Evolutionary conservation across 2,797 vertebrate genomes (phyloP).

Genomic region (Silurus lanzhouensis): DNA sequence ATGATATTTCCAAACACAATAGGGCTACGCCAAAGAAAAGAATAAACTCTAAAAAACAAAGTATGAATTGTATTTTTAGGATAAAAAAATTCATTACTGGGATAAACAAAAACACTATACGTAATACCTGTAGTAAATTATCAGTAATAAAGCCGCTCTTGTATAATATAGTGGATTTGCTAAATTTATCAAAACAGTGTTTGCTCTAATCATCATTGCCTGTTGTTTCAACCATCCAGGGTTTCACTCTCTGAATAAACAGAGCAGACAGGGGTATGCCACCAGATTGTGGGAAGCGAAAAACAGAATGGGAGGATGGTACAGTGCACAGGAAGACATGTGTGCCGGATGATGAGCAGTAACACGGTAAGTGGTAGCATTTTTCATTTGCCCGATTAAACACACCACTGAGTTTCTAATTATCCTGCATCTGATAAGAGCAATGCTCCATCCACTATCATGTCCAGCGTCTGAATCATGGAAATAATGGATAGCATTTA

Average conservation of each 20-base stretch:
- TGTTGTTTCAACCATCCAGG: conserved; percentile 16
- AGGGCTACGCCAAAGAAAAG: neutral
- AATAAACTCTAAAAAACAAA: neutral
- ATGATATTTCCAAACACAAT: neutral
- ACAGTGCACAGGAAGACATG: neutral
- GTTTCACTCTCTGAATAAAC: conserved; percentile 21
- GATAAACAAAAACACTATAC: neutral
- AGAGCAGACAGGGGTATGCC: conserved; percentile 18
- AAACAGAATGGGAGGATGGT: conserved; percentile 17
- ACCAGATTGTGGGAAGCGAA: neutral
- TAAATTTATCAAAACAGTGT: neutral
- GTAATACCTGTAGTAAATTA: no score
- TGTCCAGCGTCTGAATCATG: conserved; percentile 38
- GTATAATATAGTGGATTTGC: neutral
- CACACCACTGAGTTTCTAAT: conserved; percentile 60
- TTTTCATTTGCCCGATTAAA: conserved; percentile 57
- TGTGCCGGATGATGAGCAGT: conserved; percentile 35
- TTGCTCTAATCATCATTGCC: conserved; percentile 7
- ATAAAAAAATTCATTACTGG: neutral
- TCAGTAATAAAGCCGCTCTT: neutral
- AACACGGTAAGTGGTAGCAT: conserved; percentile 45
- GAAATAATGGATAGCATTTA: conserved; percentile 58
- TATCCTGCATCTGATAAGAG: conserved; percentile 64
- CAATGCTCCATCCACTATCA: conserved; percentile 45
- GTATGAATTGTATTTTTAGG: neutral